Evolutionary conservation across 2,797 vertebrate genomes (phyloP), one percentile per base, ranked within the genome.

Genomic region (Micromesistius poutassou): DNA sequence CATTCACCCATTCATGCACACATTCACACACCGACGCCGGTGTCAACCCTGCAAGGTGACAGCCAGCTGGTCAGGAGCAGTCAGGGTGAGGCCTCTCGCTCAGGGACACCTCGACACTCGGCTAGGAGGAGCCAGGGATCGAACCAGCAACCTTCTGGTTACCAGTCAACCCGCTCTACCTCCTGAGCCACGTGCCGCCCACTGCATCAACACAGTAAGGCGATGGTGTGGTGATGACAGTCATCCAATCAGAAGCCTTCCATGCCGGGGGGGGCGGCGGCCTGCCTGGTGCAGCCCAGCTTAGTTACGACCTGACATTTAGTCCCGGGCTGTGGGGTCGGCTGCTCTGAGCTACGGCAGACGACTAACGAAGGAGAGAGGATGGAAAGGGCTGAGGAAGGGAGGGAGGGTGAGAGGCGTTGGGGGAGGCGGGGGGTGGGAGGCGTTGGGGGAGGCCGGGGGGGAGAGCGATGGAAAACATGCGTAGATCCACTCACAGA

Each of bases 401-500:
- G 28, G 77, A 77, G 82, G 77, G 35, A 7, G 40, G 74, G n/a
- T n/a, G n/a, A n/a, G 38, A 12, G 28, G 38, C 9, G 8, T 4
- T 14, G 46, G 46, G 14, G 16, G 14, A 4, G 5, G 14, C 0
- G 46, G 14, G 4, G 50, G 50, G 46, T 14, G 40, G 74, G 38
- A n/a, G 25, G 38, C 22, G 6, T 36, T 42, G 46, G 46, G 14
- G 16, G 14, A 14, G 5, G 14, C 3, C 19, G 16, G 5, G 55
- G 55, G 22, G n/a, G 55, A 25, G 9, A 62, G 55, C 55, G 2
- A 62, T 62, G n/a, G 55, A 62, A 62, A 62, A 62, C 55, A 62
- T 62, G 55, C 78, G 86, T 83, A 87, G 90, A 91, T 91, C 90
- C 90, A 91, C 89, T 91, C 88, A 90, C 88, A 91, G 77, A 83